Evolutionary conservation across 2,888 invertebrate species (phyloP).

Genomic region (Chromoteleia sp.): DNA sequence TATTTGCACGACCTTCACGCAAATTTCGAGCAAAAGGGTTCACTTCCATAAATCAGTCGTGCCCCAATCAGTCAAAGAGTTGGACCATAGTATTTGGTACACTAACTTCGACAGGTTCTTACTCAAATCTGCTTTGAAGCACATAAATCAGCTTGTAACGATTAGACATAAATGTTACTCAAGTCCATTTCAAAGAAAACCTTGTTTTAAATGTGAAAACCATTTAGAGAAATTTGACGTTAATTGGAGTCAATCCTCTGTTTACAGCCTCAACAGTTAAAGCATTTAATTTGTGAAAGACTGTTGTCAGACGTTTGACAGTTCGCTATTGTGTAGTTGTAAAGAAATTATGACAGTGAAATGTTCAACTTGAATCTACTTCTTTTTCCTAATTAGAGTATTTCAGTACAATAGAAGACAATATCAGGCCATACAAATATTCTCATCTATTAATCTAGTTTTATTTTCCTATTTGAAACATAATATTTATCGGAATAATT

Average conservation of each 20-base stretch:
- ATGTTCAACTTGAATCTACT: not conserved
- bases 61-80: slow-evolving; percentile 71
- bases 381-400: not conserved
- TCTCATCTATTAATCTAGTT: no score
- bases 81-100: slow-evolving; percentile 59
- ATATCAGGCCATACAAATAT: no score
- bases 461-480: no score
- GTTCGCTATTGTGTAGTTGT: slow-evolving; percentile 14
- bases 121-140: slow-evolving; percentile 63
- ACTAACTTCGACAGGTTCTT: slow-evolving; percentile 70
- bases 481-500: no score
- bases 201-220: slow-evolving; percentile 12
- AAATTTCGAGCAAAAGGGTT: slow-evolving; percentile 80
- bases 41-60: slow-evolving; percentile 78
- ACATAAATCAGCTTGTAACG: slow-evolving; percentile 62
- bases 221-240: slow-evolving; percentile 18
- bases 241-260: slow-evolving; percentile 57
- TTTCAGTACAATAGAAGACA: no score
- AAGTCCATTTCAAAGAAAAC: slow-evolving; percentile 41
- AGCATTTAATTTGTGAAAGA: slow-evolving; percentile 21
- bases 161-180: slow-evolving; percentile 61
- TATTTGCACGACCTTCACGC: slow-evolving; percentile 76
- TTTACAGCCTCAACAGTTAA: slow-evolving; percentile 34
- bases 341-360: slow-evolving; percentile 40
- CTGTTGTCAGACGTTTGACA: slow-evolving; percentile 5